Conservation (phyloP, 2,888 invertebrate species). For the Drosophila mayaguana region DNA sequence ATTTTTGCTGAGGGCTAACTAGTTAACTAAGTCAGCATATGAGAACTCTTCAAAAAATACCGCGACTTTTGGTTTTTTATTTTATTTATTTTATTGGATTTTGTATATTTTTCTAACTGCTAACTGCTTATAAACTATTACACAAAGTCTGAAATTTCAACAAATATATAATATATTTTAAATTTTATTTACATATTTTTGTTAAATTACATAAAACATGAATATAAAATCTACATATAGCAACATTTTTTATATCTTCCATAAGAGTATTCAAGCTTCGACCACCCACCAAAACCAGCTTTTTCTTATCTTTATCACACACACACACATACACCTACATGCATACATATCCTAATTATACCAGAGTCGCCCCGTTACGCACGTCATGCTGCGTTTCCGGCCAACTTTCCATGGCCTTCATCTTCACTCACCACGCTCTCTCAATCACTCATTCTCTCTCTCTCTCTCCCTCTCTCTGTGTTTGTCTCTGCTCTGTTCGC, state of each 20-base stretch:
- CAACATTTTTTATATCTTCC: too few relatives aligned
- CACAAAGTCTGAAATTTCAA: neutral
- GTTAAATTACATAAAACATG: neutral
- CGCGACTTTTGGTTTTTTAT: too few relatives aligned
- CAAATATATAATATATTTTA: neutral
- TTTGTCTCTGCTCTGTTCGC: neutral
- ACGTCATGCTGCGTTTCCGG: slow-evolving; percentile 58
- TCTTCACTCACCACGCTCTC: neutral
- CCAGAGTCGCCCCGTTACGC: slow-evolving; percentile 30
- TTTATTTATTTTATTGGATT: too few relatives aligned
- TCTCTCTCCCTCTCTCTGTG: too few relatives aligned
- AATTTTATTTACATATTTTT: neutral
- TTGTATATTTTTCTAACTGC: too few relatives aligned
- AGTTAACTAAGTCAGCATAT: too few relatives aligned
- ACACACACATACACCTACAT: neutral
- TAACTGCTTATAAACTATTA: too few relatives aligned
- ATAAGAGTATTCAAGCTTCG: neutral
- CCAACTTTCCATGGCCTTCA: slow-evolving; percentile 48
- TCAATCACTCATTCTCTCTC: neutral
- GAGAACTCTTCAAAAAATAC: too few relatives aligned
- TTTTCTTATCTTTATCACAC: neutral
- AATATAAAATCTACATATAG: too few relatives aligned
- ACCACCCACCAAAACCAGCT: neutral
- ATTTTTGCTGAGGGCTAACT: too few relatives aligned
- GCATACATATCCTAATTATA: slow-evolving; percentile 54